phyloP scores from a whole-genome alignment of 2,113 vertebrate species.

The Terrapene triunguis region DNA sequence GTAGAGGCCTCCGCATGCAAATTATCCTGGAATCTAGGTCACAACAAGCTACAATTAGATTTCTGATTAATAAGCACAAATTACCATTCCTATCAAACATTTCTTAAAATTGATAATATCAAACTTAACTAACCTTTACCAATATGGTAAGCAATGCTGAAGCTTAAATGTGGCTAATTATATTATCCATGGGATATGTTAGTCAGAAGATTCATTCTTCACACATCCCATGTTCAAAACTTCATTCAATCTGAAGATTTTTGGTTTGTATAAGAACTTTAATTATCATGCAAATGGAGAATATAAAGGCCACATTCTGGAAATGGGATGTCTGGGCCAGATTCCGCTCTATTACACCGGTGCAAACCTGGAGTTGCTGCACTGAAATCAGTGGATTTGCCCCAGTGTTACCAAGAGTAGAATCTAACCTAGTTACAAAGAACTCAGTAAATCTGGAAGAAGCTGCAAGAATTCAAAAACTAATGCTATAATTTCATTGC shows the following conservation, averaged over 20 bases:
- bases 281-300: constrained; percentile 74
- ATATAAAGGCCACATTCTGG: constrained; percentile 79
- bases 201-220: constrained; percentile 70
- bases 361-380: not conserved
- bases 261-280: constrained; percentile 79
- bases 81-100: constrained; percentile 41
- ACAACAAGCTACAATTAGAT: constrained; percentile 13
- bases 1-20: constrained; percentile 17
- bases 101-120: not conserved
- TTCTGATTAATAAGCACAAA: constrained; percentile 48
- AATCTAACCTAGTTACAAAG: not conserved
- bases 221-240: constrained; percentile 65
- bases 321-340: constrained; percentile 16
- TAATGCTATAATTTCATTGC: not conserved
- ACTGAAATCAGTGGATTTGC: not conserved
- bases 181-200: constrained; percentile 67
- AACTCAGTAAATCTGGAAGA: fast-evolving
- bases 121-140: constrained; percentile 80
- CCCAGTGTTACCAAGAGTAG: not conserved
- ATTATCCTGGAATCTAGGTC: constrained; percentile 38
- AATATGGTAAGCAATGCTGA: constrained; percentile 77
- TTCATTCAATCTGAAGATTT: constrained; percentile 77
- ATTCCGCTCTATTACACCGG: constrained; percentile 40
- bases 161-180: constrained; percentile 69
- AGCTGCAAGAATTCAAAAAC: not conserved